These are phyloP conservation scores for Dicentrarchus labrax DNA, from an alignment of 2,113 vertebrate genomes.

Conservation along the genomic window DNA sequence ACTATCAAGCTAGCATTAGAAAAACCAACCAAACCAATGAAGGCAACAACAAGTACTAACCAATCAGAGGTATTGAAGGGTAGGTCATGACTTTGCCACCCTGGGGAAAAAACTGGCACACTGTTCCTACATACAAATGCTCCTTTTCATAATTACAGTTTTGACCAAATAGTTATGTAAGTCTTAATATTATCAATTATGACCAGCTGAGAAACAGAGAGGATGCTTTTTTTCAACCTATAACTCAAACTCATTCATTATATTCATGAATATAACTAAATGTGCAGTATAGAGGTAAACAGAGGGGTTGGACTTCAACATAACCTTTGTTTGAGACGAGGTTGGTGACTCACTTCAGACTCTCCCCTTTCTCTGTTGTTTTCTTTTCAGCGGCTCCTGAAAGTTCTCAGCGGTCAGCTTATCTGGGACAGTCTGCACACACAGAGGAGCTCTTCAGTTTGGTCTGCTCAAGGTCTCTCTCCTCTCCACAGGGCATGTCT, in stretches of 20 bases:
- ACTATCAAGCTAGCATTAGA: too few species aligned
- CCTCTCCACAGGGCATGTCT: neutral
- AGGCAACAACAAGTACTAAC: too few species aligned
- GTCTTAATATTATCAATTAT: neutral
- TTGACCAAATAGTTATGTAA: too few species aligned
- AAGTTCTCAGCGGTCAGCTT: neutral
- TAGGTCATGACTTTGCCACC: too few species aligned
- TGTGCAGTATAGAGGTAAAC: neutral
- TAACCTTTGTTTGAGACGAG: neutral
- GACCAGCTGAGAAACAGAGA: neutral
- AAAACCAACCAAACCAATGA: too few species aligned
- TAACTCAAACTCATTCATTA: neutral
- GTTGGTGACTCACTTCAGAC: slow-evolving; percentile 1
- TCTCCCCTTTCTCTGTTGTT: neutral
- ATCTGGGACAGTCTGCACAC: neutral
- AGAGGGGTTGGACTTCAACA: neutral
- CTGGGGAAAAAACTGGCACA: too few species aligned
- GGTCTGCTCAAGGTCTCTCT: slow-evolving; percentile 8
- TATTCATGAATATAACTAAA: neutral
- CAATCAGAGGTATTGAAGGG: too few species aligned
- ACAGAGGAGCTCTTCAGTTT: neutral
- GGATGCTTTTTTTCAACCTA: neutral
- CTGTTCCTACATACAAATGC: too few species aligned
- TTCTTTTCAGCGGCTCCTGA: neutral
- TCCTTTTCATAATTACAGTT: too few species aligned